phyloP scores from a whole-genome alignment of 2,888 invertebrate genomes.

The Stenichneumon culpator region DNA sequence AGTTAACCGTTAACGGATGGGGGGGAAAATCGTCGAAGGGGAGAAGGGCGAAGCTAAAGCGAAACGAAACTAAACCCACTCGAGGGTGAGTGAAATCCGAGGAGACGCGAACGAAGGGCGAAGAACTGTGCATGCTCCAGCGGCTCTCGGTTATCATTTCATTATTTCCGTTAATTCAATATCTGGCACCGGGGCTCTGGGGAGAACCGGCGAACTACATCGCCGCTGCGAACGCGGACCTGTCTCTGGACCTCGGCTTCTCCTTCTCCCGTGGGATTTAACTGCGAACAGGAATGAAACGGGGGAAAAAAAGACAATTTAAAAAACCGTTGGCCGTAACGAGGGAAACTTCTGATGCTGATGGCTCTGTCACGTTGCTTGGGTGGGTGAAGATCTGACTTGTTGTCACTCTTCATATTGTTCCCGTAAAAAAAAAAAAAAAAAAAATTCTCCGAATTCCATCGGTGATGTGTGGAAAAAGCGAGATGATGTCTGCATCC shows the following conservation, averaged over 20 bases:
- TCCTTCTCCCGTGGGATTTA: conserved; percentile 34
- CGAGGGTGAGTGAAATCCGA: conserved; percentile 55
- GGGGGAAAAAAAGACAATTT: conserved; percentile 22
- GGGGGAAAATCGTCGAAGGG: conserved; percentile 24
- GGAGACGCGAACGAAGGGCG: conserved; percentile 48
- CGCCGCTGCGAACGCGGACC: conserved; percentile 18
- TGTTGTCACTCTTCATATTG: conserved; percentile 74
- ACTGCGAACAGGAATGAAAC: conserved; percentile 40
- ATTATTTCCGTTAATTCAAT: conserved; percentile 83
- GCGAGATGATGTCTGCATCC: not conserved
- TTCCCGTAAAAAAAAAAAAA: conserved; percentile 9
- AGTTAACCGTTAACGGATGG: conserved; percentile 8
- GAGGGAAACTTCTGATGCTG: conserved; percentile 38
- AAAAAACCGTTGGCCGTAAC: conserved; percentile 40
- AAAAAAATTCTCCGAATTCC: conserved; percentile 8
- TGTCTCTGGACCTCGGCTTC: conserved; percentile 39
- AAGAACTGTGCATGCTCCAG: conserved; percentile 47
- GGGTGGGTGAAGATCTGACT: conserved; percentile 80
- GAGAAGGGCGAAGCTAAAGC: conserved; percentile 5
- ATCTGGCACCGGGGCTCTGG: conserved; percentile 69
- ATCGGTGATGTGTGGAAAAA: conserved; percentile 8
- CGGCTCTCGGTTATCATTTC: conserved; percentile 80
- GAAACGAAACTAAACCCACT: conserved; percentile 51
- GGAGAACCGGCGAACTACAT: conserved; percentile 41
- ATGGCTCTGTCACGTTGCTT: conserved; percentile 27